These are phyloP conservation scores for Trachemys scripta DNA, from an alignment of 2,113 vertebrate genomes.

Conservation along the genomic window DNA sequence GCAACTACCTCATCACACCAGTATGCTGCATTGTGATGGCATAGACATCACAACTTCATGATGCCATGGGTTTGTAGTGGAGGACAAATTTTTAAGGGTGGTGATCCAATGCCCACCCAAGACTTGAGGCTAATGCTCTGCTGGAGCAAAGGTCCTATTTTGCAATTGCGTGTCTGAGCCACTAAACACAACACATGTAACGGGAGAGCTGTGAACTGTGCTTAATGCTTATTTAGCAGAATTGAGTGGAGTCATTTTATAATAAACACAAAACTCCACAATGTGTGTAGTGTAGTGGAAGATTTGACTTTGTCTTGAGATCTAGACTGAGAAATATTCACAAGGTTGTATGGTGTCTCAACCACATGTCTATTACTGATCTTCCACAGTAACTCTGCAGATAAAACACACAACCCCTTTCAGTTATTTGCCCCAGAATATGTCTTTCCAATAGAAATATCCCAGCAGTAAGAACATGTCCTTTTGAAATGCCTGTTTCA, in stretches of 20 bases:
- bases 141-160: not conserved
- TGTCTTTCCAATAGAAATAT: not conserved
- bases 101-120: not conserved
- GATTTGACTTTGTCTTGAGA: not conserved
- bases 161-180: not conserved
- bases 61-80: not conserved
- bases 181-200: not conserved
- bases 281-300: not conserved
- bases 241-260: not conserved
- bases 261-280: not conserved
- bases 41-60: not conserved
- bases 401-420: not conserved
- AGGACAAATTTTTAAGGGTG: not conserved
- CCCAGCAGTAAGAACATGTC: not conserved
- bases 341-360: not conserved
- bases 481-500: not conserved
- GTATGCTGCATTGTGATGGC: not conserved
- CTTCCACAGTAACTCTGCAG: not conserved
- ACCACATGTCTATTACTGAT: not conserved
- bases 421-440: accelerated
- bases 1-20: not conserved
- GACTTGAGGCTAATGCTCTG: not conserved
- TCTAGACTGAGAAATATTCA: not conserved
- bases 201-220: not conserved
- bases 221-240: not conserved